Base-by-base conservation (phyloP, 1,140 invertebrate species). In the Lordiphosa mommai region DNA sequence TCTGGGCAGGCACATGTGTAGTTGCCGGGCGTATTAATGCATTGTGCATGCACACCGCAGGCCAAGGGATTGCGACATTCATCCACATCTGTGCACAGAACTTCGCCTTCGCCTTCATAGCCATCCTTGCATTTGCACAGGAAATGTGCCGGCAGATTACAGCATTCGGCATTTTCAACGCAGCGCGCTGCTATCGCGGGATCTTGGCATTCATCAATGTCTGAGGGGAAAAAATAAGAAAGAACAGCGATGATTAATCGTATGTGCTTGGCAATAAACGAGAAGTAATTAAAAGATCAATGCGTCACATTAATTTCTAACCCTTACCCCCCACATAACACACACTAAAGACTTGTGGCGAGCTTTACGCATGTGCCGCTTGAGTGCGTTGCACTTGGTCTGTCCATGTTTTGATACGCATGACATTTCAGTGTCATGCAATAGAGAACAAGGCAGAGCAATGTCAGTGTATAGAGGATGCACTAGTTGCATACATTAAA, bases 161-260 rank as follows among this genome's bases (percentile, higher is more conserved):
- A 98, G 89, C 97, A 98, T 89, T 97, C 96, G 6, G 96, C 95
- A 89, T 98, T 97, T 85, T 93, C 91, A 30, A 97, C 96, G 90
- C 97, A 98, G 76, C 95, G 91, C 23, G 93, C 92, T 36, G 94
- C 92, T 60, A 97, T 91, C 38, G 90, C 90, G 44, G 96, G 96
- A 90, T 96, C 94, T 77, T 95, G 93, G 89, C 97, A 98, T 91
- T 98, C 97, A 89, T 98, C 94, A 88, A 98, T 97, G 91, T 98
- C 97, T 98, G 88, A n/a, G n/a, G n/a, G n/a, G 17, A 89, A 89
- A 58, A 37, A 44, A 36, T 2, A 48, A 40, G 43, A 43, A 27
- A 17, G 17, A 43, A 14, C 36, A 41, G 48, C 14, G 46, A 58
- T 84, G 72, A 84, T 84, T 76, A 77, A 77, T 76, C 47, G 67